These are phyloP conservation scores for Micromussa lordhowensis DNA, from an alignment of 92 coral and sea anemone genomes.

Conservation along the genomic window DNA sequence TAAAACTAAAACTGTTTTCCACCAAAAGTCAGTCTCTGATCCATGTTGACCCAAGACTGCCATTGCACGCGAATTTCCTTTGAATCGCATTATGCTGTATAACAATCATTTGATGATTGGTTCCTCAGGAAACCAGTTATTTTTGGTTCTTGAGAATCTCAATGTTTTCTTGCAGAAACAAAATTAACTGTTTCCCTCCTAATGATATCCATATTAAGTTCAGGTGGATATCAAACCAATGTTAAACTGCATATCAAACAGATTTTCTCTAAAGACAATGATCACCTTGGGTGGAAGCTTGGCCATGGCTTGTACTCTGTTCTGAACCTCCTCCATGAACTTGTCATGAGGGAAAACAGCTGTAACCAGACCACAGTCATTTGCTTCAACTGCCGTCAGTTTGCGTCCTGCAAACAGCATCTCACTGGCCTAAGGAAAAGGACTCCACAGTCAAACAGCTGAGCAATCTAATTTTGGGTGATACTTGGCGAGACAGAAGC, in stretches of 20 bases:
- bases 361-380: slow-evolving; percentile 76
- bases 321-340: slow-evolving; percentile 77
- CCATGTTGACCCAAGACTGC: too few species aligned
- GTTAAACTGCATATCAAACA: neutral
- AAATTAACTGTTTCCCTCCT: too few species aligned
- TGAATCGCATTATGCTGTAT: too few species aligned
- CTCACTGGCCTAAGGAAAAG: slow-evolving; percentile 80
- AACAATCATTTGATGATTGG: too few species aligned
- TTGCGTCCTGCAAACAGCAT: slow-evolving; percentile 92
- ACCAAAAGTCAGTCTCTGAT: neutral
- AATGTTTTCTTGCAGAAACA: too few species aligned
- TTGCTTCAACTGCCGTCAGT: slow-evolving; percentile 87
- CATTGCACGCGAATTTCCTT: too few species aligned
- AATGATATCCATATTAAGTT: too few species aligned
- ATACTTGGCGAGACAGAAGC: neutral
- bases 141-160: too few species aligned
- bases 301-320: slow-evolving; percentile 77
- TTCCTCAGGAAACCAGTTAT: too few species aligned
- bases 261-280: neutral
- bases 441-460: neutral
- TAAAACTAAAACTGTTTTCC: too few species aligned
- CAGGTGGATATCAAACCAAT: neutral
- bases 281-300: slow-evolving; percentile 85
- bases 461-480: neutral
- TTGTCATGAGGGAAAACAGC: slow-evolving; percentile 88